Conservation (phyloP, 2,797 vertebrate species). For the Coreius guichenoti region DNA sequence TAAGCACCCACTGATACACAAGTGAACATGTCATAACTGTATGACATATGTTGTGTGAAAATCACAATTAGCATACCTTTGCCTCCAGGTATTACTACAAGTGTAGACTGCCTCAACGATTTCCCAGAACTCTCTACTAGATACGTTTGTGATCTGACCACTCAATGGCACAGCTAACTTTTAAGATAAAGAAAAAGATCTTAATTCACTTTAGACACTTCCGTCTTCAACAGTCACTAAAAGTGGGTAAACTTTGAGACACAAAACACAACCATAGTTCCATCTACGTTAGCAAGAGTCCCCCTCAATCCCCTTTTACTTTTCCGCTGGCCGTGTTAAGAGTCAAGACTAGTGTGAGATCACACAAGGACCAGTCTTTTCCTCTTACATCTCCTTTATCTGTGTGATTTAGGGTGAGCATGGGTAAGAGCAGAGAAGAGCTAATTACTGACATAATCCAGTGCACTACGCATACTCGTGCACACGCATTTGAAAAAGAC, state of each 20-base stretch:
- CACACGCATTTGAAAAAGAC: conserved; percentile 16
- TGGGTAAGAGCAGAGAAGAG: conserved; percentile 68
- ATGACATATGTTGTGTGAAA: conserved; percentile 14
- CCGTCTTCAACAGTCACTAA: neutral
- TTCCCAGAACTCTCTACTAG: conserved; percentile 6
- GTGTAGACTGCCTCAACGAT: neutral
- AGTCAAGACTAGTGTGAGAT: conserved; percentile 31
- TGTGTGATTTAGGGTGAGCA: conserved; percentile 71
- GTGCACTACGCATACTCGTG: conserved; percentile 10
- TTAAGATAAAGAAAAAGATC: neutral
- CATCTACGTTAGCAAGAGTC: neutral
- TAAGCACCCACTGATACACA: neutral
- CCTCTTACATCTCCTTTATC: conserved; percentile 67
- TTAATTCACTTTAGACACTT: neutral
- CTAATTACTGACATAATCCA: conserved; percentile 73
- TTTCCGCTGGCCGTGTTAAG: conserved; percentile 17
- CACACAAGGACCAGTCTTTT: conserved; percentile 18
- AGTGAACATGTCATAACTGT: neutral
- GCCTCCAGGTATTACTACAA: conserved; percentile 17
- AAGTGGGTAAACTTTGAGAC: neutral
- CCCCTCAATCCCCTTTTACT: neutral
- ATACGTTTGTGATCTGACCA: conserved; percentile 13
- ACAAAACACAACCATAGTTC: neutral
- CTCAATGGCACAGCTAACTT: neutral
- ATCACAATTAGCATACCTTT: neutral